Evolutionary conservation across 2,888 invertebrate genomes (phyloP).

Genomic region (Drosophila quasianomalipes): DNA sequence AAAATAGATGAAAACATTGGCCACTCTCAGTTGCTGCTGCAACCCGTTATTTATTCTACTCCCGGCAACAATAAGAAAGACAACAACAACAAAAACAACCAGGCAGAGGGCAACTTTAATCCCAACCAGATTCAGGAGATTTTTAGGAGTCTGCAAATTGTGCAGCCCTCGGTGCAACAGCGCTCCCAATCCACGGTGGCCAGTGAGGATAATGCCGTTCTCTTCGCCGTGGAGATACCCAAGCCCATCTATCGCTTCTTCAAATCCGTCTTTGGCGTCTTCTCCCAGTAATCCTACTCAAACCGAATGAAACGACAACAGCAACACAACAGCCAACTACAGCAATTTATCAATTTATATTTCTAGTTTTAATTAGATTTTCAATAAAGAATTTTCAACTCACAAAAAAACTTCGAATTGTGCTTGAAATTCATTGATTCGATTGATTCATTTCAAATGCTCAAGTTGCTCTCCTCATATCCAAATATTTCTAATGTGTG

Average conservation of each 20-base stretch:
- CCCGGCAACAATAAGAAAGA: background rate
- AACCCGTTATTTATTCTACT: conserved; percentile 38
- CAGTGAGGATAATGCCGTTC: conserved; percentile 54
- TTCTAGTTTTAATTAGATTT: conserved; percentile 28
- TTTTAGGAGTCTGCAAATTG: conserved; percentile 36
- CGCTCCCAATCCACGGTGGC: conserved; percentile 42
- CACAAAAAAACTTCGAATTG: background rate
- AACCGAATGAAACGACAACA: background rate
- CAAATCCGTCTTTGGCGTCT: conserved; percentile 65
- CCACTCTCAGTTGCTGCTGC: conserved; percentile 46
- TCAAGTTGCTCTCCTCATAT: background rate
- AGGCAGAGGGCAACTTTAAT: conserved; percentile 3
- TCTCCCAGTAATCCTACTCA: conserved; percentile 41
- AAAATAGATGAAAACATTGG: conserved; percentile 18
- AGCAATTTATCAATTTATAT: conserved; percentile 1
- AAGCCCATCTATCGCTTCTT: conserved; percentile 72
- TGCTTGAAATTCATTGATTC: background rate
- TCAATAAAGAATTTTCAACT: conserved; percentile 33
- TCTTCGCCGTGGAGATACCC: conserved; percentile 69
- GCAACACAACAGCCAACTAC: background rate
- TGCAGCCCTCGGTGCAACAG: conserved; percentile 43
- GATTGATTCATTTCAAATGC: background rate
- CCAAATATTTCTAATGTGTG: background rate
- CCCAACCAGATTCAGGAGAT: conserved; percentile 36
- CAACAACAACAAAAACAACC: background rate